phyloP scores from a whole-genome alignment of 2,888 invertebrate species.

The Strigamia crassipes region DNA sequence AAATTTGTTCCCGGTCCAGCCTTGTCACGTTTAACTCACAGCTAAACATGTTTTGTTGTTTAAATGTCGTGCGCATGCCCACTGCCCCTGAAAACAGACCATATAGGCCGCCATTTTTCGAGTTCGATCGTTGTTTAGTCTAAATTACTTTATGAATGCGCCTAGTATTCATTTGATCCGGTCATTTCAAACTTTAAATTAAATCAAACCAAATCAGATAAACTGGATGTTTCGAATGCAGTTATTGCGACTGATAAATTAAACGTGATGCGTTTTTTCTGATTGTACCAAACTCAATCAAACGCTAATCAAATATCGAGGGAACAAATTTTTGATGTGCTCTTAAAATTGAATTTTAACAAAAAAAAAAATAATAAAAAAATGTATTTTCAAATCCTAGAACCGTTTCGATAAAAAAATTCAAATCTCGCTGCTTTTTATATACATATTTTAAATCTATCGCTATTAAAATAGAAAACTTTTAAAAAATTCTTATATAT shows the following conservation, averaged over 20 bases:
- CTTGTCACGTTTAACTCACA: too few relatives aligned
- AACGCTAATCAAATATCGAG: slow-evolving; percentile 22
- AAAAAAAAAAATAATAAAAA: neutral
- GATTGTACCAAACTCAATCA: slow-evolving; percentile 30
- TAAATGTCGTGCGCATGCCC: too few relatives aligned
- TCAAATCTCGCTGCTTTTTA: slow-evolving; percentile 29
- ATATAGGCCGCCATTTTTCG: too few relatives aligned
- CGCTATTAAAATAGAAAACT: neutral
- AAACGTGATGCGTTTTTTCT: neutral
- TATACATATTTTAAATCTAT: slow-evolving; percentile 30
- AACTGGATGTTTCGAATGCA: neutral
- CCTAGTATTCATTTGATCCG: too few relatives aligned
- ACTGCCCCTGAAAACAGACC: too few relatives aligned
- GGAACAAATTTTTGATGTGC: slow-evolving; percentile 25
- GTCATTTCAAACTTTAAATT: too few relatives aligned
- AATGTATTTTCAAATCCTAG: neutral
- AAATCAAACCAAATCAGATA: too few relatives aligned
- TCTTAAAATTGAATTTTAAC: neutral
- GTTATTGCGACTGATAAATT: neutral
- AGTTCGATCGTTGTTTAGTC: too few relatives aligned
- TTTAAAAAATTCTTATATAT: neutral
- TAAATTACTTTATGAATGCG: too few relatives aligned
- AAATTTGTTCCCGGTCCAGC: too few relatives aligned
- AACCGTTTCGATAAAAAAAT: neutral
- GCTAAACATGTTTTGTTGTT: too few relatives aligned